Base-by-base conservation (phyloP, 2,113 vertebrate species). In the Xiphias gladius region DNA sequence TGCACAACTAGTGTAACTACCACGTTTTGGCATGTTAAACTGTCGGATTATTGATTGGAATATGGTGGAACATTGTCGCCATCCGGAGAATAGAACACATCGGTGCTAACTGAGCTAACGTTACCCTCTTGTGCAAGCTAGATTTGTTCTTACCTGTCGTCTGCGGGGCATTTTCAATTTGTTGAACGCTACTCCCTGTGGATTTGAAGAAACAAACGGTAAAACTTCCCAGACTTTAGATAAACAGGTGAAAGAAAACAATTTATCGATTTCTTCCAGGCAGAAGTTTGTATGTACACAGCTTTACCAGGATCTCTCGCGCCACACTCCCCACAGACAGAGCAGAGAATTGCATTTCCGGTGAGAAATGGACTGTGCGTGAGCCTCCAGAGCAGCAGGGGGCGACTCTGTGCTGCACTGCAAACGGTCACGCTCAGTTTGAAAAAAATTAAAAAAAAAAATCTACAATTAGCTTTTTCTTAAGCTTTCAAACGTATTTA, bases 111-210 rank as follows among this genome's bases (percentile, higher is more conserved):
- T 28, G 12, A 35, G 90, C 90, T 92, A 91, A 77, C 73, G 58
- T 73, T 83, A 88, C 59, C 78, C 66, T 88, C 50, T 58, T 20
- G 50, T 61, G 82, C 85, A 75, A 86, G 62, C 77, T 84, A 87
- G 67, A 84, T 84, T 67, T 50, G 67, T 71, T 89, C 91, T 87
- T 91, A 94, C 94, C 92, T 92, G 93, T 72, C 91, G 78, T 86
- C 92, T 93, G 17, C 94, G 94, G 66, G 93, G 94, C 94, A 94
- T 94, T 17, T 86, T 87, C 64, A 17, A 35, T 35, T 61, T n/a
- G 5, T 68, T 59, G 7, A 26, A 22, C 7, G 37, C 24, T 24
- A 4, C 12, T 64, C 72, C 41, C 12, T 22, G 12, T 2, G 5
- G 24, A 13, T 22, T 20, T 59, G 46, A 20, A n/a, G 58, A 57